These are phyloP conservation scores for Arctia plantaginis DNA, from an alignment of 2,888 invertebrate species.

Conservation along the genomic window DNA sequence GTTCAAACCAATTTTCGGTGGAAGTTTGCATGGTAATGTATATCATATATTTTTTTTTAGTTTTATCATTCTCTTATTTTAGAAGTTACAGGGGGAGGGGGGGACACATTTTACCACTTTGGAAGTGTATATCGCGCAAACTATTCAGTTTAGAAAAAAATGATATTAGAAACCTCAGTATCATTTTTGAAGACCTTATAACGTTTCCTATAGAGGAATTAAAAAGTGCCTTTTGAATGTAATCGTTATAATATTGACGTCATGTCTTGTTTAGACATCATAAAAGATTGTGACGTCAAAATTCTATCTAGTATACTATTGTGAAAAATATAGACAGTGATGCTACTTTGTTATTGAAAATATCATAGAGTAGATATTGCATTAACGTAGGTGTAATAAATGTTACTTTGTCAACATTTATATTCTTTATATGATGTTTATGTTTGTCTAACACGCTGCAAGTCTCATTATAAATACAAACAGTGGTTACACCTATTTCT, in stretches of 20 bases:
- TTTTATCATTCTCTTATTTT: too few species aligned
- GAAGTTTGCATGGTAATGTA: too few species aligned
- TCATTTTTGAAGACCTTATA: too few species aligned
- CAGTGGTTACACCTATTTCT: background rate
- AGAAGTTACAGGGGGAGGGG: too few species aligned
- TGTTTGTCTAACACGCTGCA: background rate
- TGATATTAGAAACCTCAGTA: too few species aligned
- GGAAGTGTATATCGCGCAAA: too few species aligned
- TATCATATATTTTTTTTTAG: too few species aligned
- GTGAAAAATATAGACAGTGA: background rate
- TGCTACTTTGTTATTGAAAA: background rate
- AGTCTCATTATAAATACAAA: background rate
- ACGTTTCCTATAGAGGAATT: background rate
- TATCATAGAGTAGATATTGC: background rate
- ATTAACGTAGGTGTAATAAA: background rate
- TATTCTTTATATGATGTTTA: background rate
- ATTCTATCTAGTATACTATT: background rate
- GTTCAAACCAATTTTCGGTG: too few species aligned
- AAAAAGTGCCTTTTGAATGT: background rate
- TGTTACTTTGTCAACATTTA: constrained; percentile 2
- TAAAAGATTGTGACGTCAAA: background rate
- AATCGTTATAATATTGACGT: background rate
- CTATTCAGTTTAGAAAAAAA: too few species aligned
- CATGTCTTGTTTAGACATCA: background rate
- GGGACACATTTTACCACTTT: too few species aligned